Base-by-base conservation (phyloP, 2,113 vertebrate genomes). In the Paralichthys olivaceus region DNA sequence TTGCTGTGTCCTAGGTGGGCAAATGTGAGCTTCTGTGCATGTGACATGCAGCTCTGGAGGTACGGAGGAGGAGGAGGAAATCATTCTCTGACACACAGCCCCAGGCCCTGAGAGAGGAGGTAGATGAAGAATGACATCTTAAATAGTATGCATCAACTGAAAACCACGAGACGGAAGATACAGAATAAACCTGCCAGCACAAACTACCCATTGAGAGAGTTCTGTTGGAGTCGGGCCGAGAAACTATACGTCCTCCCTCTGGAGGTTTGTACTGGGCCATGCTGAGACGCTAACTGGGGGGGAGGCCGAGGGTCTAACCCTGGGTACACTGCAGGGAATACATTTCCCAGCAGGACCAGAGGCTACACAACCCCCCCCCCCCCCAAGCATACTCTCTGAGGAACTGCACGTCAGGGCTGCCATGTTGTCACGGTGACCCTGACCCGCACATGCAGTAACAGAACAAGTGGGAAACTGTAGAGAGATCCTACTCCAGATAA, bases 51-150 rank as follows among this genome's bases (percentile, higher is more conserved):
- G 69, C 66, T 54, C 45, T 25, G 68, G 22, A 70, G 71, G 32
- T 2, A 45, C 32, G 55, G 54, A 79, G 47, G 67, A 79, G 47
- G 67, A 79, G 75, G 17, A 77, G 23, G 55, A 71, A 53, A 65
- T 74, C 59, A 63, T 77, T 83, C 75, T 53, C 47, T 17, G 1
- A 71, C 22, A 4, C 75, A 77, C 32, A 66, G 71, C 53, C 81
- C 47, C 56, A 9, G 49, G 75, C 29, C 23, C 25, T 0, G 15
- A 60, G 63, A 61, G 60, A 7, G 11, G 59, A 72, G 66, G 56
- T 11, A 79, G 74, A 79, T 75, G 55, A 79, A 72, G 71, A 82
- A 79, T 75, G 82, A 59, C 87, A 79, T 69, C 55, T 82, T 75
- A 81, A 87, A 85, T 77, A 61, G 56, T 70, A 70, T 72, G 68